A percentile compares a stretch with the other conserved stretches of the same genome.
phyloP scores from a whole-genome alignment of 2,113 vertebrate species.

The Zeus faber region DNA sequence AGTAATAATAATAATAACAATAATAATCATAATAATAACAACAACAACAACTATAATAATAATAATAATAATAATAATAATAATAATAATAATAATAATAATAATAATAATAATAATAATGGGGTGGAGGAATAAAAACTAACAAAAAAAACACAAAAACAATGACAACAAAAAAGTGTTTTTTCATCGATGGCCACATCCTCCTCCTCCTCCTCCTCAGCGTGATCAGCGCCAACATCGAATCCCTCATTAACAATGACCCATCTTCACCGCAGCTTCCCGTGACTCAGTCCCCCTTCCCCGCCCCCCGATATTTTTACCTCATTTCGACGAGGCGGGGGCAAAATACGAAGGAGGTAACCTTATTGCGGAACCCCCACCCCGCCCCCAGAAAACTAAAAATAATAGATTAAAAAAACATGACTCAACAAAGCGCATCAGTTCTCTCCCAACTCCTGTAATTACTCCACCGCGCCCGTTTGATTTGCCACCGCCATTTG shows the following conservation, averaged over 20 bases:
- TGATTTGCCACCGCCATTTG: slow-evolving; percentile 66
- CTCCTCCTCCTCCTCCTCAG: slow-evolving; percentile 20
- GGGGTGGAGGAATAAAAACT: background rate
- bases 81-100: background rate
- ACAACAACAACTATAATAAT: background rate
- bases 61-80: slow-evolving; percentile 8
- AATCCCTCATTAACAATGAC: slow-evolving; percentile 36
- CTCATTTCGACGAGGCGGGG: slow-evolving; percentile 72
- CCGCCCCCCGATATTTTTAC: slow-evolving; percentile 73
- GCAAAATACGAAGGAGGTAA: slow-evolving; percentile 80
- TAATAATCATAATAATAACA: too few species aligned
- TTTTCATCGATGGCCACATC: background rate
- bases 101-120: background rate
- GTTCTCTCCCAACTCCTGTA: slow-evolving; percentile 77
- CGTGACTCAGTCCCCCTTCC: slow-evolving; percentile 62
- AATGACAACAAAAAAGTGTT: background rate
- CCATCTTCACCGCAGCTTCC: slow-evolving; percentile 16
- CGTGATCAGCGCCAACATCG: slow-evolving; percentile 35
- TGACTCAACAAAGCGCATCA: slow-evolving; percentile 82
- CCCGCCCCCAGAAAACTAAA: too few species aligned
- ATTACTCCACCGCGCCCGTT: slow-evolving; percentile 68
- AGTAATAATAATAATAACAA: too few species aligned
- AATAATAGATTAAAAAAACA: too few species aligned
- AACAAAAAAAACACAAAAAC: background rate
- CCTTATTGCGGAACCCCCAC: slow-evolving; percentile 81